Conservation (phyloP, 2,888 invertebrate genomes). For the Zele albiditarsus region DNA sequence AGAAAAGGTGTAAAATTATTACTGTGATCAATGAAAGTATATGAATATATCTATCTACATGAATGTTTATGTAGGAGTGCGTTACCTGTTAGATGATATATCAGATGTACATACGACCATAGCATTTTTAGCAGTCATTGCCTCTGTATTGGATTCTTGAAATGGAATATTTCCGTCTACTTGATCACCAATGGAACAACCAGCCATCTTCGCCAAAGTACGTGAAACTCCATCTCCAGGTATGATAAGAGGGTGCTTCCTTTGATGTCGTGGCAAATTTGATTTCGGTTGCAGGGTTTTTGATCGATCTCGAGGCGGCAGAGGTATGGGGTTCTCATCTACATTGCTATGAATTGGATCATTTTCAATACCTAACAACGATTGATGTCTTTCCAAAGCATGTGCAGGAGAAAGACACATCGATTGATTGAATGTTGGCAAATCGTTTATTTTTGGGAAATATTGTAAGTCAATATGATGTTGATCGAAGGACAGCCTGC, state of each 20-base stretch:
- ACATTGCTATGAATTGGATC: constrained; percentile 59
- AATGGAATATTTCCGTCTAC: constrained; percentile 62
- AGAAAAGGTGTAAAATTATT: constrained; percentile 37
- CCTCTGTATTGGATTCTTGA: constrained; percentile 44
- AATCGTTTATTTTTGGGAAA: constrained; percentile 64
- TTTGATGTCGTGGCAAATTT: constrained; percentile 81
- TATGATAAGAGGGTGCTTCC: constrained; percentile 88
- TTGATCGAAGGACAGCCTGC: constrained; percentile 58
- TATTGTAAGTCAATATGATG: constrained; percentile 67
- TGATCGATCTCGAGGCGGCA: constrained; percentile 85
- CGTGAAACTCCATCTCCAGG: constrained; percentile 79
- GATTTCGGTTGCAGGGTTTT: constrained; percentile 78
- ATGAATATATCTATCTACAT: neutral
- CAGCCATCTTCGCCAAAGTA: constrained; percentile 77
- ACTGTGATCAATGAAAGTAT: neutral
- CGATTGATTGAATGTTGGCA: constrained; percentile 62
- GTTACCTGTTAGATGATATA: constrained; percentile 61
- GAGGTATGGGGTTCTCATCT: constrained; percentile 81
- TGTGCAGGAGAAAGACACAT: constrained; percentile 55
- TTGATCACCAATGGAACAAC: constrained; percentile 71
- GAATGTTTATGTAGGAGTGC: constrained; percentile 1
- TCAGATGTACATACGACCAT: constrained; percentile 54
- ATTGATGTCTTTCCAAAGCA: constrained; percentile 60
- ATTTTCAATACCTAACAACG: constrained; percentile 64
- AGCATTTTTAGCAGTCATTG: constrained; percentile 18